Conservation (phyloP, 2,888 invertebrate species). For the Cantharis nigra region DNA sequence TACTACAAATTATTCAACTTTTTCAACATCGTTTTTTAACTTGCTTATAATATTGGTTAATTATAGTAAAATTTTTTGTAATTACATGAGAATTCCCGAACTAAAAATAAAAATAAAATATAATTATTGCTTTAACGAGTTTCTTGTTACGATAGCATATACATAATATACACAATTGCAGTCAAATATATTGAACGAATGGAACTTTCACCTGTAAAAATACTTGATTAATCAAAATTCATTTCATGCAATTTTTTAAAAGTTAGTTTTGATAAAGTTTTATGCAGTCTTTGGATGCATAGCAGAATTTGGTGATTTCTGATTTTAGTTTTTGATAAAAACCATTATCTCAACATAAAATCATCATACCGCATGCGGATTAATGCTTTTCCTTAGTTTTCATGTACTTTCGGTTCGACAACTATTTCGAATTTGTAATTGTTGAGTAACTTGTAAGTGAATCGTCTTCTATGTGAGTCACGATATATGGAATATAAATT, state of each 20-base stretch:
- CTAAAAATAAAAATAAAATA: not conserved
- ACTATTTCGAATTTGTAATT: not conserved
- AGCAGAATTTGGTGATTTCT: too few relatives aligned
- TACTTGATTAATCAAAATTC: too few relatives aligned
- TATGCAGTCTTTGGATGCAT: too few relatives aligned
- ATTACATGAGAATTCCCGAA: not conserved
- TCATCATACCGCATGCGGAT: too few relatives aligned
- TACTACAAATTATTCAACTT: not conserved
- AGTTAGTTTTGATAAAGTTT: too few relatives aligned
- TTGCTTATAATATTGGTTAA: not conserved
- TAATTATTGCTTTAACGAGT: not conserved
- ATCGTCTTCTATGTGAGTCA: not conserved
- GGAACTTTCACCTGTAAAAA: too few relatives aligned
- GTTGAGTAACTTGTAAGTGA: not conserved
- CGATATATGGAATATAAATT: not conserved
- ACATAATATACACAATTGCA: not conserved
- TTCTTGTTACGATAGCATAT: not conserved
- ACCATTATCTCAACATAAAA: too few relatives aligned
- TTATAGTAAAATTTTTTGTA: not conserved
- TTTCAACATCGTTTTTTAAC: not conserved
- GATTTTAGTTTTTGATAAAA: too few relatives aligned
- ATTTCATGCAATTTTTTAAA: too few relatives aligned
- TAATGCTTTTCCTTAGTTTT: too few relatives aligned
- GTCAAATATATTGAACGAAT: not conserved
- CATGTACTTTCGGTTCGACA: too few relatives aligned